These are phyloP conservation scores for Dolichopus griseipennis DNA, from an alignment of 2,888 invertebrate genomes.

Conservation along the genomic window DNA sequence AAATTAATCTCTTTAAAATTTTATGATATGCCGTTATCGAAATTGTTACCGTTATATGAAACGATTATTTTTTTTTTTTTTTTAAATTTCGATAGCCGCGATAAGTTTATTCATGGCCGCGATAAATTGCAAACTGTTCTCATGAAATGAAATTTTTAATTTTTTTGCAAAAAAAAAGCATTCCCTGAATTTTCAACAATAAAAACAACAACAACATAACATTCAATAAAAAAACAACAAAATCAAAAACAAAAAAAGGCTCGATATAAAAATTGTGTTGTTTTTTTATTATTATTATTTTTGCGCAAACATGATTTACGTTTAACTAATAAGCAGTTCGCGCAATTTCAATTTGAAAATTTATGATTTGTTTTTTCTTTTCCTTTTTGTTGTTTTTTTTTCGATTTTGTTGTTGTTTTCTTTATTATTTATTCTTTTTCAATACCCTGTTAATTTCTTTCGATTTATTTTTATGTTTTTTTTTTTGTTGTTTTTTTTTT, in stretches of 20 bases:
- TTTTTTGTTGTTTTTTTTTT: neutral
- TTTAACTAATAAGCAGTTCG: neutral
- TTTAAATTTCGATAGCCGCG: neutral
- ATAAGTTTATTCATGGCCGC: neutral
- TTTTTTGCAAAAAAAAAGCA: neutral
- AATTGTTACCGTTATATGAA: too few species aligned
- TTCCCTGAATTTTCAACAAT: too few species aligned
- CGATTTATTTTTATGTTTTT: neutral
- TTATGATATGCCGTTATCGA: too few species aligned
- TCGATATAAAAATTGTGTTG: neutral
- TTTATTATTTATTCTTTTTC: too few species aligned
- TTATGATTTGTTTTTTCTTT: too few species aligned
- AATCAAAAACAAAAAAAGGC: neutral
- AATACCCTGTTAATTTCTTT: too few species aligned
- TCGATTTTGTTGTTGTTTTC: too few species aligned
- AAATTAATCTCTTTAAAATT: too few species aligned
- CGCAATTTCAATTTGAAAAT: neutral
- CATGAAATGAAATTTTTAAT: neutral
- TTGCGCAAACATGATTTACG: conserved; percentile 3
- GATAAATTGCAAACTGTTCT: neutral
- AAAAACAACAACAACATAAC: neutral
- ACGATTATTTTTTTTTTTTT: too few species aligned
- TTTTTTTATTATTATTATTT: neutral
- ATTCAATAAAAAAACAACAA: neutral
- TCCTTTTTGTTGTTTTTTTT: too few species aligned